A percentile compares a stretch with the other conserved stretches of the same genome.
phyloP scores from a whole-genome alignment of 2,113 vertebrate genomes.

The Nannobrachium achirus region DNA sequence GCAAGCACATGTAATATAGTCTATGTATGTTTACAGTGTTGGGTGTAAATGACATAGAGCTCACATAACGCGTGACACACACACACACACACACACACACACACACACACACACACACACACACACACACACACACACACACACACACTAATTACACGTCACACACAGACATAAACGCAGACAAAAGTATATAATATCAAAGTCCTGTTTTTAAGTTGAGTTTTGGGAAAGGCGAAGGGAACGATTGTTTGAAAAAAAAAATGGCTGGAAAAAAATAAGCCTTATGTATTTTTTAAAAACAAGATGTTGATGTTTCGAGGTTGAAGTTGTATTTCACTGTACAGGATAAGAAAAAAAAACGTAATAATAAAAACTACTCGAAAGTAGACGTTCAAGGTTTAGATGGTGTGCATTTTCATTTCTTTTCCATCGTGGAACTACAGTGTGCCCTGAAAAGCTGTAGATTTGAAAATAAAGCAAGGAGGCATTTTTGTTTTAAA shows the following conservation, averaged over 20 bases:
- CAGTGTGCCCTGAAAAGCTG: conserved; percentile 82
- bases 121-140: conserved; percentile 32
- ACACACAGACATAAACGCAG: conserved; percentile 37
- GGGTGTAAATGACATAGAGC: conserved; percentile 97
- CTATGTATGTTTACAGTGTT: conserved; percentile 99
- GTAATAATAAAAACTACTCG: conserved; percentile 75
- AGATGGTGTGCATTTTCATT: conserved; percentile 89
- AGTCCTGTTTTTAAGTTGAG: conserved; percentile 79
- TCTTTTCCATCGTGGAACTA: conserved; percentile 84
- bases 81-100: conserved; percentile 27
- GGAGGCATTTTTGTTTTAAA: conserved; percentile 36
- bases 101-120: conserved; percentile 42
- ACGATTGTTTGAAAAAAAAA: conserved; percentile 64
- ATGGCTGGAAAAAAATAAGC: conserved; percentile 72
- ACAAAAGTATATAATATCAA: conserved; percentile 84
- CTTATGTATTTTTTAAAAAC: conserved; percentile 79
- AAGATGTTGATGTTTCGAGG: conserved; percentile 69
- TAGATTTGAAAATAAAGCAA: conserved; percentile 55
- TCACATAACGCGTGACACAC: conserved; percentile 57
- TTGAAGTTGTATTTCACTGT: conserved; percentile 81
- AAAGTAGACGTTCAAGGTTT: conserved; percentile 84
- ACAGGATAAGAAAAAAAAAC: conserved; percentile 80
- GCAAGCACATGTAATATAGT: conserved; percentile 99
- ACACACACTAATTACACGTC: conserved; percentile 10
- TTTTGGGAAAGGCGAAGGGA: conserved; percentile 62